phyloP scores from a whole-genome alignment of 2,113 vertebrate genomes.

The Camelus bactrianus region DNA sequence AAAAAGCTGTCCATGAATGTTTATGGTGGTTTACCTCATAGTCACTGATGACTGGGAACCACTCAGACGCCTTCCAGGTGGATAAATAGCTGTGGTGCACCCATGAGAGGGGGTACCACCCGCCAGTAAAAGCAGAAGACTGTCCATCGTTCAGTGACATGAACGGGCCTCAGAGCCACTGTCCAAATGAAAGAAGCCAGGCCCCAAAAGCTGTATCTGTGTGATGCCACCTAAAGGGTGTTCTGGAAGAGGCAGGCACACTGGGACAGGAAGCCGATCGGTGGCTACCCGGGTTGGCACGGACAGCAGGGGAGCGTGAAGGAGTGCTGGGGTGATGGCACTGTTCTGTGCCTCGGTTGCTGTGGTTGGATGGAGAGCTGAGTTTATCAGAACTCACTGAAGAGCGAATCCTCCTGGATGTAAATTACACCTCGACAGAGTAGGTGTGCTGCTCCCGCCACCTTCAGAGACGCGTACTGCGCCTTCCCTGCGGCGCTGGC shows the following conservation, averaged over 20 bases:
- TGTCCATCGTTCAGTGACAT: accelerated
- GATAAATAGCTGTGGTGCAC: accelerated
- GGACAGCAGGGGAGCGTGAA: accelerated
- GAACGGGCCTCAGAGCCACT: neutral
- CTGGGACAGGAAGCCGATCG: neutral
- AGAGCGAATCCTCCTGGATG: neutral
- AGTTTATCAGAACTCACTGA: neutral
- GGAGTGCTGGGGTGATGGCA: neutral
- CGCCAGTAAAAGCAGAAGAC: neutral
- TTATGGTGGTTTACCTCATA: neutral
- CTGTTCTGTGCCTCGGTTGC: accelerated
- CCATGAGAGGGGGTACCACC: accelerated
- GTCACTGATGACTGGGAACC: neutral
- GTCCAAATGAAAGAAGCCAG: neutral
- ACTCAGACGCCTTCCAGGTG: neutral
- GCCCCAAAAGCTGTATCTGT: neutral
- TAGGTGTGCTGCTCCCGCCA: no score
- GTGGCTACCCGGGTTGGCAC: neutral
- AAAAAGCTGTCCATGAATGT: neutral
- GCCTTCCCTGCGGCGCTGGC: no score
- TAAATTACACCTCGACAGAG: neutral
- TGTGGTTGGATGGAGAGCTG: accelerated
- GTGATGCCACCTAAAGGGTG: neutral
- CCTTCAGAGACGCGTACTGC: neutral
- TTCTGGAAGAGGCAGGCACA: neutral